Base-by-base conservation (phyloP, 2,797 vertebrate genomes). In the Masticophis lateralis region DNA sequence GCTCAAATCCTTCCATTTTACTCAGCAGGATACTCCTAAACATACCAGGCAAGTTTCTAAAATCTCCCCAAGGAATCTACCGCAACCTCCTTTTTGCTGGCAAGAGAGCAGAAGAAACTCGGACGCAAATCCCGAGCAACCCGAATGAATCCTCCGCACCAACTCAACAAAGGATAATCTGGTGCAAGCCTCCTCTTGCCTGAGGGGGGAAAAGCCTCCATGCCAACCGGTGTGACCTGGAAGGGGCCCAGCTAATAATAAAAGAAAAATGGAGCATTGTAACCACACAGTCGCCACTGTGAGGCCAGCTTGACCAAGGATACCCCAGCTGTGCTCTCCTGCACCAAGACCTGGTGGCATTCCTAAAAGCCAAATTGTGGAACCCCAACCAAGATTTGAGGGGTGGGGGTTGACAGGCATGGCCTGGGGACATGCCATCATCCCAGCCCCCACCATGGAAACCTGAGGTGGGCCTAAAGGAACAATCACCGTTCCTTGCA, bases 381-480 rank as follows among this genome's bases (percentile, higher is more conserved):
- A 74, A 47, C 37, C 55, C 55, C 43, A 13, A 47, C 32, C 28
- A 53, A 89, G 51, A 91, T 57, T 12, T 47, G 90, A 74, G n/a
- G 37, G 83, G 27, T 53, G 22, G 69, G 14, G 69, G 32, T 22
- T 5, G 16, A 11, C 83, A 59, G 57, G 55, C 66, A 61, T 32
- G 8, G 53, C 55, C 13, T 13, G 53, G 63, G n/a, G 86, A n/a
- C 55, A 66, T 27, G 7, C 89, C 92, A 51, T 3, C 47, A 8
- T 83, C 27, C 69, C 57, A 7, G 18, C 93, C 90, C 90, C 87
- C 94, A 91, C 90, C 93, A 60, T 69, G 90, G 90, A 94, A 94
- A 94, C 28, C 90, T 63, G 92, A 87, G 69, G 91, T 92, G 89
- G 60, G 69, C 43, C 60, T 25, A 91, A 89, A 91, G 90, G 74